Conservation (phyloP, 2,797 vertebrate species). For the Peromyscus attwateri region DNA sequence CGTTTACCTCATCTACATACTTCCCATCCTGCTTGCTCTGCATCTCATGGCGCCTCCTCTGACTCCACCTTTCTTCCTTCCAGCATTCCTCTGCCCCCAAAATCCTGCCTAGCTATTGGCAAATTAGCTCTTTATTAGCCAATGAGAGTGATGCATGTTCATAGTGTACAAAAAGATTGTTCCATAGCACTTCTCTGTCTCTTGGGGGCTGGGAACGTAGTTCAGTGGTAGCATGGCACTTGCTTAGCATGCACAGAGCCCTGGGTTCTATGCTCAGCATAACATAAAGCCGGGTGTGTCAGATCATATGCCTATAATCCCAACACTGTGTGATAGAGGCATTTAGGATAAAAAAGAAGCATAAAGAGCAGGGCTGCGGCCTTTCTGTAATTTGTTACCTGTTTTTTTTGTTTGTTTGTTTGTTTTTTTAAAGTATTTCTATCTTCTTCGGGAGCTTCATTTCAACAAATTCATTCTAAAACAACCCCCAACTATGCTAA, state of each 20-base stretch:
- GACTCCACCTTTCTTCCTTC: too few relatives aligned
- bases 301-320: neutral
- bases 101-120: too few relatives aligned
- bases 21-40: too few relatives aligned
- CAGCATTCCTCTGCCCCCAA: too few relatives aligned
- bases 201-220: neutral
- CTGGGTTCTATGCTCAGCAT: neutral
- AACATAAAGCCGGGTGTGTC: neutral
- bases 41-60: too few relatives aligned
- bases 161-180: neutral
- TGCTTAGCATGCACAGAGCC: neutral
- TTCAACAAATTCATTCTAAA: conserved; percentile 39
- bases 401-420: too few relatives aligned
- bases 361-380: neutral
- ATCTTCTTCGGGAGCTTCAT: neutral
- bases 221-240: neutral
- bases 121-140: neutral
- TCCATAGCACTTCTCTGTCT: neutral
- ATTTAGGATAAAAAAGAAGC: neutral
- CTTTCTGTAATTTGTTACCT: neutral
- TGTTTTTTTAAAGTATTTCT: neutral
- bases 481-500: neutral
- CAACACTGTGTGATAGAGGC: neutral
- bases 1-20: too few relatives aligned
- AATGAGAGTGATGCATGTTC: neutral